A percentile compares a stretch with the other conserved stretches of the same genome.
Evolutionary conservation across 2,113 vertebrate genomes (phyloP).

Genomic region (Stictonetta naevosa): DNA sequence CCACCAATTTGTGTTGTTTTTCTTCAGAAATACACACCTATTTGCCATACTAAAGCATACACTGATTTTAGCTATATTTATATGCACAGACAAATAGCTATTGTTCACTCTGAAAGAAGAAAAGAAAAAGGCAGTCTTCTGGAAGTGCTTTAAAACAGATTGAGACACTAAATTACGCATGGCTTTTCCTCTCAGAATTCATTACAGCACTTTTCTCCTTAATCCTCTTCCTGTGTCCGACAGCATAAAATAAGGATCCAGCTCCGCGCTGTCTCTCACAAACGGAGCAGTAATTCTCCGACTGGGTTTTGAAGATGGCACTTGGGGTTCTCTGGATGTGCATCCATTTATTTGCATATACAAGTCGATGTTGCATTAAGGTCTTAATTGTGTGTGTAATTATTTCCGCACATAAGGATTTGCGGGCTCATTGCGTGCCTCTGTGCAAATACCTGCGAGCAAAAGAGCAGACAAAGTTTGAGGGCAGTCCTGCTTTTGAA

Average conservation of each 20-base stretch:
- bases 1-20: not conserved
- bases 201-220: not conserved
- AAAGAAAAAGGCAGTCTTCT: not conserved
- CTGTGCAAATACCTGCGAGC: not conserved
- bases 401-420: not conserved
- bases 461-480: not conserved
- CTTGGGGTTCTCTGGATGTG: not conserved
- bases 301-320: not conserved
- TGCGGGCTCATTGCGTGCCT: too few species aligned
- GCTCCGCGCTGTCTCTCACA: not conserved
- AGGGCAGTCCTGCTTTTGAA: not conserved
- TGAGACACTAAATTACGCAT: not conserved
- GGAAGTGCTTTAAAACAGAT: conserved; percentile 43
- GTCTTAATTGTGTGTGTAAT: not conserved
- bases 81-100: not conserved
- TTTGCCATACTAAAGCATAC: not conserved
- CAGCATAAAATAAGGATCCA: not conserved
- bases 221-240: not conserved
- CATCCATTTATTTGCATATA: not conserved
- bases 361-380: too few species aligned
- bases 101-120: not conserved
- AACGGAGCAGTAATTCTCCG: not conserved
- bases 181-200: not conserved
- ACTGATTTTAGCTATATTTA: not conserved
- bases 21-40: not conserved